Evolutionary conservation across 2,888 invertebrate genomes (phyloP), one percentile per base, ranked within the genome.

Genomic region (Hedychridium roseum): DNA sequence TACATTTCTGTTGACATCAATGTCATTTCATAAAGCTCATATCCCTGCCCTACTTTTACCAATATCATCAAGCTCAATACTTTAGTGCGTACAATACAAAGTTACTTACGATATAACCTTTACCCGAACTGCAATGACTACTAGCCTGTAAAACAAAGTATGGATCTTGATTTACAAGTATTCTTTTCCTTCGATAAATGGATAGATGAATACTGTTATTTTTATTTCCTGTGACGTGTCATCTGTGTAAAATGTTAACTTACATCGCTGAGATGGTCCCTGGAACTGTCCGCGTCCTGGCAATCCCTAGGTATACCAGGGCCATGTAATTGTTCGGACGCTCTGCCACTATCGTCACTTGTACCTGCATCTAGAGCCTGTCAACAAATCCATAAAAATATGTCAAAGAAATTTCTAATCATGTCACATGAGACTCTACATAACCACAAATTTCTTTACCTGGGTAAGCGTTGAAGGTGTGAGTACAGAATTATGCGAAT

Each of bases 51-150:
- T n/a, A n/a, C n/a, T n/a, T n/a, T n/a, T n/a, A n/a, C n/a, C n/a
- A n/a, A n/a, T n/a, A n/a, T n/a, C n/a, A n/a, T n/a, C n/a, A n/a
- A n/a, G n/a, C n/a, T n/a, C n/a, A n/a, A n/a, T n/a, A n/a, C n/a
- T n/a, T n/a, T n/a, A n/a, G n/a, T n/a, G n/a, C n/a, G n/a, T n/a
- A n/a, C n/a, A n/a, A n/a, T n/a, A n/a, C n/a, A n/a, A n/a, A n/a
- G 49, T 82, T 86, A 91, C 92, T 90, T 86, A 92, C 92, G 91
- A 92, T 91, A 90, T 92, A 91, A 88, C 91, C 91, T 87, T 91
- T 91, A 85, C 91, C 91, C 85, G 90, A 91, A 86, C 90, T 92
- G 86, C 91, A 91, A 84, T 90, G 89, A 86, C 90, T 91, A 87
- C 91, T 91, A 82, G 91, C 90, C 91, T 92, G 85, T 80, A 84